Percentiles rank a stretch among this genome's conserved stretches.
Evolutionary conservation across 2,113 vertebrate species (phyloP).

Genomic region (Cebidichthys violaceus): DNA sequence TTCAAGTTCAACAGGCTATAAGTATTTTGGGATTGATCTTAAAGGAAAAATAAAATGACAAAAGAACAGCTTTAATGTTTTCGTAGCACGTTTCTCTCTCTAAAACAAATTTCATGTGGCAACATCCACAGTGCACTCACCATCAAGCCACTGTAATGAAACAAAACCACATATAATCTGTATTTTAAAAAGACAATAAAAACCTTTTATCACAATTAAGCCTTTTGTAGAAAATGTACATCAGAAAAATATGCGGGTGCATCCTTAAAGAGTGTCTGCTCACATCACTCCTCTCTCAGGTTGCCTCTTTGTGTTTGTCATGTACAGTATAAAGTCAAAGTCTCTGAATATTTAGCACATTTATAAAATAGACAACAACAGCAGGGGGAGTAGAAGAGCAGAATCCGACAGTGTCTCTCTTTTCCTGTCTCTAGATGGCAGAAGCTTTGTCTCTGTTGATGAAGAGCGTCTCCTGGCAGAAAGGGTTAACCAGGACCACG

Average conservation of each 20-base stretch:
- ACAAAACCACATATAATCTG: constrained; percentile 77
- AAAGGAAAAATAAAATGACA: constrained; percentile 64
- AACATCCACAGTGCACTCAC: constrained; percentile 66
- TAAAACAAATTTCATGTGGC: constrained; percentile 75
- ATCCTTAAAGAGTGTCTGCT: constrained; percentile 81
- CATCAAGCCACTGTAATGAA: constrained; percentile 76
- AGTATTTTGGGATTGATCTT: constrained; percentile 79
- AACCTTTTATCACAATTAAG: constrained; percentile 85
- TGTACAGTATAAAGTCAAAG: constrained; percentile 92
- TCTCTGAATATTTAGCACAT: constrained; percentile 92
- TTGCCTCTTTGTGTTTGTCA: constrained; percentile 69
- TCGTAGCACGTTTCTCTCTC: constrained; percentile 70
- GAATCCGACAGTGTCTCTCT: constrained; percentile 71
- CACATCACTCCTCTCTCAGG: constrained; percentile 67
- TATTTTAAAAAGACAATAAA: constrained; percentile 87
- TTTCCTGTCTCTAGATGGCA: constrained; percentile 86
- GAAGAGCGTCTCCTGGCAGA: constrained; percentile 97
- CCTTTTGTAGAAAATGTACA: constrained; percentile 87
- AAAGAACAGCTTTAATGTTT: constrained; percentile 53
- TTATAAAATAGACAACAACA: constrained; percentile 91
- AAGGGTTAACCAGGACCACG: constrained; percentile 98
- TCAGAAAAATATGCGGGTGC: constrained; percentile 87
- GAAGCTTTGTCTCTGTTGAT: constrained; percentile 93
- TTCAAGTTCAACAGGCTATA: constrained; percentile 86
- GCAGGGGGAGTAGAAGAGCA: constrained; percentile 81